phyloP scores from a whole-genome alignment of 2,888 invertebrate genomes.

The Cosmopolites sordidus region DNA sequence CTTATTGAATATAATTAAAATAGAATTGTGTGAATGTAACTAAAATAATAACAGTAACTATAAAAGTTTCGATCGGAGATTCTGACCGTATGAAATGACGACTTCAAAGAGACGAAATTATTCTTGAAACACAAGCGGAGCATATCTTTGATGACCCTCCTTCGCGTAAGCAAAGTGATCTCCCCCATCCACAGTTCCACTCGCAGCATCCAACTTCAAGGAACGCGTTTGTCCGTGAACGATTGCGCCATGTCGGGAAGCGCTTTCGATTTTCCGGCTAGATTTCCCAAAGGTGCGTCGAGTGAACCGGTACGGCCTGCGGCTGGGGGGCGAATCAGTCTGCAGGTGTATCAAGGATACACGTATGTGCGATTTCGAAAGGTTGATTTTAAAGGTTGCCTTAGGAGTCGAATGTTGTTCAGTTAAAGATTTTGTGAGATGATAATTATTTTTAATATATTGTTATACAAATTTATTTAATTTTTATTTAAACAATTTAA shows the following conservation, averaged over 20 bases:
- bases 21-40: too few species aligned
- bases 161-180: background rate
- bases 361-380: background rate
- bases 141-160: background rate
- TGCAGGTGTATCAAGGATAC: background rate
- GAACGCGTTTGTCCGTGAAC: slow-evolving; percentile 14
- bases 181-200: background rate
- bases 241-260: slow-evolving; percentile 1
- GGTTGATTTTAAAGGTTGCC: too few species aligned
- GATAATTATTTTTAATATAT: too few species aligned
- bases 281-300: background rate
- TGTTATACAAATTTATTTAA: too few species aligned
- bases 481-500: too few species aligned
- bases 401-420: too few species aligned
- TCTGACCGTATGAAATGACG: too few species aligned
- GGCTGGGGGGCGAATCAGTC: background rate
- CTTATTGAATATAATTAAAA: too few species aligned
- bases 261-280: slow-evolving; percentile 1
- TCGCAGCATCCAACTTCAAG: slow-evolving; percentile 1
- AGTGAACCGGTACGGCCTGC: background rate
- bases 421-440: too few species aligned
- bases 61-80: too few species aligned
- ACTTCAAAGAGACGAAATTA: background rate
- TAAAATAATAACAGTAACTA: too few species aligned
- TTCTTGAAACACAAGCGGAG: background rate